Base-by-base conservation (phyloP, 2,797 vertebrate genomes). In the Loris lydekkerianus region DNA sequence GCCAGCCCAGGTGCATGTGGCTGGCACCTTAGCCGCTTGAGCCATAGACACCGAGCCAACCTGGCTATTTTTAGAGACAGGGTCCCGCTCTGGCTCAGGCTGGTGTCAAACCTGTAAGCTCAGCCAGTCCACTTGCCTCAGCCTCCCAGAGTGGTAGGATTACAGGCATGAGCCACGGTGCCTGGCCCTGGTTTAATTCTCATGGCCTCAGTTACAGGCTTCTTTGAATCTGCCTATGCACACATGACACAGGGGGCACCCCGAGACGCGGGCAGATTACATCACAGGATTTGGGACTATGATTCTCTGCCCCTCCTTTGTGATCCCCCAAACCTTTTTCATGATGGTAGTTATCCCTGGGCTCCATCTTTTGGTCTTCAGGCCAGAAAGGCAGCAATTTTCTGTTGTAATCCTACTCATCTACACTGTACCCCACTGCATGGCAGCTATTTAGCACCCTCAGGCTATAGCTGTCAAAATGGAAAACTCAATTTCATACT, bases 371-470 rank as follows among this genome's bases (percentile, higher is more conserved):
- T 46, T 31, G n/a, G 37, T n/a, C 61, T 65, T 77, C 25, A 78
- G 65, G 31, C 31, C 73, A 56, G 87, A 82, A 92, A 61, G 37
- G 67, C 15, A 9, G 65, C 10, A 21, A 13, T 80, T 82, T 70
- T 61, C 53, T 60, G 1, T 25, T 43, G 37, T 43, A 40, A 53
- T 84, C 29, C 5, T 87, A 40, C 63, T 40, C 21, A 5, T 18
- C 56, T 2, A 0, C 46, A 2, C 63, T 10, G 18, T 8, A n/a
- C 9, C 10, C 5, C 14, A 7, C 63, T 0, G 1, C 1, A 3
- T 6, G 14, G 18, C 7, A 29, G 10, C 85, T 43, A 27, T 10
- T 2, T 27, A 40, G 17, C 70, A 34, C 76, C 29, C 31, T 75
- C 69, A 77, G 70, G 49, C 9, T 56, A 0, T 60, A 67, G 46